A percentile compares a stretch with the other conserved stretches of the same genome.
These are phyloP conservation scores for Platerodrilus igneus DNA, from an alignment of 2,888 invertebrate species.

Conservation along the genomic window DNA sequence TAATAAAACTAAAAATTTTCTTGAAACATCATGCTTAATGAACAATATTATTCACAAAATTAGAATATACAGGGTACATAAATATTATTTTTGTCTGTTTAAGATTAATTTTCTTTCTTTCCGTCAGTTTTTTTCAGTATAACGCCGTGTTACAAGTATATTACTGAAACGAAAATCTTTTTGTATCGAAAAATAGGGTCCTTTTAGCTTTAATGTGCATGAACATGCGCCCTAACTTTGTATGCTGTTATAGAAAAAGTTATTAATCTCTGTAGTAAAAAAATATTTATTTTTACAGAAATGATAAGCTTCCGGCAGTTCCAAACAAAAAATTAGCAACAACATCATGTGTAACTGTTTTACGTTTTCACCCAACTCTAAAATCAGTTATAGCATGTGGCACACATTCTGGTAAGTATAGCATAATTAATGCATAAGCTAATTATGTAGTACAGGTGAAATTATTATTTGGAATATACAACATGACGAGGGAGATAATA, in stretches of 20 bases:
- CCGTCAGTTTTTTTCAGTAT: no score
- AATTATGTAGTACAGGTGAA: constrained; percentile 28
- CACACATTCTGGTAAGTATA: constrained; percentile 40
- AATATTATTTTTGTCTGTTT: no score
- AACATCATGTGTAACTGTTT: constrained; percentile 47
- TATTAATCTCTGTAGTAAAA: no score
- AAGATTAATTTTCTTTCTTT: no score
- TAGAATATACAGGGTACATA: no score
- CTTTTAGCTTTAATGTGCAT: no score
- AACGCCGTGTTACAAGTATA: background rate
- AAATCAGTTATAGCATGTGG: constrained; percentile 51
- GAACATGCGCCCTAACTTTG: no score
- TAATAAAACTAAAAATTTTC: no score
- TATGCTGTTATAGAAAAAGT: background rate
- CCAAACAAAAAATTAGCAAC: constrained; percentile 39
- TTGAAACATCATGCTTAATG: no score
- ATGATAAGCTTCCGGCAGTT: constrained; percentile 36
- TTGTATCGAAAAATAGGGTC: no score
- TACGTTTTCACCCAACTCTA: constrained; percentile 50
- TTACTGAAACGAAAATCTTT: background rate
- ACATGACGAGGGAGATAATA: constrained; percentile 37
- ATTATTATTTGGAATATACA: constrained; percentile 41
- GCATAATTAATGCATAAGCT: background rate
- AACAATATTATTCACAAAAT: no score
- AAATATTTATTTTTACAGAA: constrained; percentile 33